These are phyloP conservation scores for Thunnus thynnus DNA, from an alignment of 2,113 vertebrate genomes.

Conservation along the genomic window DNA sequence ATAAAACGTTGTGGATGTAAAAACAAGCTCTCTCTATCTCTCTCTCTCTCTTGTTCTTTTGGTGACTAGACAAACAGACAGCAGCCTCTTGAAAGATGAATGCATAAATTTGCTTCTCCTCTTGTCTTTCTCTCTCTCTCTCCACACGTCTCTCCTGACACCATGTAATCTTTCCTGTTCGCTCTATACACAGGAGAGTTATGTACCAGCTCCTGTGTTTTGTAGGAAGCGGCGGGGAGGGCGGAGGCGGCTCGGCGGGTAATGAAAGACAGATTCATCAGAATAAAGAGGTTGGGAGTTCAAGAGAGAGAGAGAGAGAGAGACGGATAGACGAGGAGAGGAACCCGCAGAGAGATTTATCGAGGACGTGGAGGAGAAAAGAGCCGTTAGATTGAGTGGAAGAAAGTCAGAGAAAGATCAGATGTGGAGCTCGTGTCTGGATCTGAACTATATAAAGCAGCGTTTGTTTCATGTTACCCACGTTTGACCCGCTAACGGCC, in stretches of 20 bases:
- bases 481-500: not conserved
- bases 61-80: conserved; percentile 22
- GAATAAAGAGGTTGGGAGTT: conserved; percentile 23
- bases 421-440: not conserved
- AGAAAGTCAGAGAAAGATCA: not conserved
- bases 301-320: conserved; percentile 6
- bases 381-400: not conserved
- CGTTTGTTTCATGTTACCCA: not conserved
- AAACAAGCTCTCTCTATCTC: not conserved
- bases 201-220: not conserved
- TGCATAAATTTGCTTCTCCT: conserved; percentile 9
- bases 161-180: conserved; percentile 31
- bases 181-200: conserved; percentile 20
- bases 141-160: conserved; percentile 1
- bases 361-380: not conserved
- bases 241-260: not conserved
- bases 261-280: conserved; percentile 53
- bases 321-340: not conserved
- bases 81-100: conserved; percentile 19
- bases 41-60: not conserved
- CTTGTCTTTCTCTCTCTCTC: not conserved
- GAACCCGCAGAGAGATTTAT: conserved; percentile 12
- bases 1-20: not conserved
- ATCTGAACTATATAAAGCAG: conserved; percentile 1
- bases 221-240: not conserved